Evolutionary conservation across 2,113 vertebrate genomes (phyloP).

Genomic region (Alectura lathami): DNA sequence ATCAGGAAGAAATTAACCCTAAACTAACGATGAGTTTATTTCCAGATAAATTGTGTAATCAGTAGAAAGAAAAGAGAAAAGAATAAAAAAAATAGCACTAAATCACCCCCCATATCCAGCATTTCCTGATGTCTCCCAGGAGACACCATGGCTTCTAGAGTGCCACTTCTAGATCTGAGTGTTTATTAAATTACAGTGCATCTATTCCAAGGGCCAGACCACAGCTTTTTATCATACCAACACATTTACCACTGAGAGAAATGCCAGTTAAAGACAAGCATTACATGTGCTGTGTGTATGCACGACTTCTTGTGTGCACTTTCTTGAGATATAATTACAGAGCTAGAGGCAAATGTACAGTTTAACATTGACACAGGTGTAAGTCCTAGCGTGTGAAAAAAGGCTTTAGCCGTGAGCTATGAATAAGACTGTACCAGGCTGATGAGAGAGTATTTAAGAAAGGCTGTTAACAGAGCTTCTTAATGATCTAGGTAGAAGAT

Average conservation of each 20-base stretch:
- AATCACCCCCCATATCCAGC: neutral
- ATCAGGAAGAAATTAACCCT: neutral
- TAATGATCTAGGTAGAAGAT: neutral
- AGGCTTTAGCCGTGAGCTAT: neutral
- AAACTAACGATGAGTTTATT: neutral
- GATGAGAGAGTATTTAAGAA: neutral
- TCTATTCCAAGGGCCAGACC: neutral
- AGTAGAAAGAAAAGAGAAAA: neutral
- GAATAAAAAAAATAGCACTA: neutral
- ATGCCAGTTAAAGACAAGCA: neutral
- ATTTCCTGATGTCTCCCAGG: neutral
- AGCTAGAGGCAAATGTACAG: neutral
- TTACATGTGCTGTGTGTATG: neutral
- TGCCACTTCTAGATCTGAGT: neutral
- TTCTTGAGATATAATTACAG: neutral
- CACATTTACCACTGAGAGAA: rapidly evolving
- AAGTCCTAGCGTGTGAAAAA: neutral
- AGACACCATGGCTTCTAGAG: neutral
- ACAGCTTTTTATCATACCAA: neutral
- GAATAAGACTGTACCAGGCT: neutral
- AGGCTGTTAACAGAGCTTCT: neutral
- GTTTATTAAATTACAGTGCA: neutral
- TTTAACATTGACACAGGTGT: neutral
- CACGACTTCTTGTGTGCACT: rapidly evolving
- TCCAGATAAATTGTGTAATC: neutral